phyloP scores from a whole-genome alignment of 64 coral and sea anemone genomes.

The Montipora foliosa region DNA sequence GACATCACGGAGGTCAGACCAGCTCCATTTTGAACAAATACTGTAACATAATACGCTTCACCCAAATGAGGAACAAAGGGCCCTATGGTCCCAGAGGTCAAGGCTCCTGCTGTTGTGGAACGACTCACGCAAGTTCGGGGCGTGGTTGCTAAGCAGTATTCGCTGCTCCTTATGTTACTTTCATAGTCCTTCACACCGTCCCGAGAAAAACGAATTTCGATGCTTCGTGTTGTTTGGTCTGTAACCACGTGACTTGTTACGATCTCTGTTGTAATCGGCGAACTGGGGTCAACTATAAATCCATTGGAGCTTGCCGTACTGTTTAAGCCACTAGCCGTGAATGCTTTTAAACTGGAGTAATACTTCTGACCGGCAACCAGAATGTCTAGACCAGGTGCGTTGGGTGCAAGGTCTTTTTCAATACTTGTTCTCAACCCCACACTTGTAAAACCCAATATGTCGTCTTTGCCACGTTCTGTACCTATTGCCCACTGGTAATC shows the following conservation, averaged over 20 bases:
- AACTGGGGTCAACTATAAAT: slow-evolving; percentile 76
- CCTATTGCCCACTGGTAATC: slow-evolving; percentile 79
- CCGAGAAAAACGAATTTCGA: slow-evolving; percentile 61
- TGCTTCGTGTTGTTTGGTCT: slow-evolving; percentile 20
- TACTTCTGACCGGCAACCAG: slow-evolving; percentile 59
- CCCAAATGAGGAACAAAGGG: slow-evolving; percentile 45
- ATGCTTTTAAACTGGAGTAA: slow-evolving; percentile 70
- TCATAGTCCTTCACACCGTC: slow-evolving; percentile 48
- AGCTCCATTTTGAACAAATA: slow-evolving; percentile 70
- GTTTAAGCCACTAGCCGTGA: slow-evolving; percentile 49
- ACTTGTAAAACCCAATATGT: slow-evolving; percentile 39
- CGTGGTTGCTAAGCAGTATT: slow-evolving; percentile 58
- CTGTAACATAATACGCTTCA: slow-evolving; percentile 16
- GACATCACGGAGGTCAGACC: slow-evolving; percentile 65
- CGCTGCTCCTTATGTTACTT: slow-evolving; percentile 45
- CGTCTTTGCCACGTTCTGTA: slow-evolving; percentile 37
- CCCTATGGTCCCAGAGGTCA: slow-evolving; percentile 41
- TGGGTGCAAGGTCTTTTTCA: neutral
- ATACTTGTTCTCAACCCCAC: slow-evolving; percentile 16
- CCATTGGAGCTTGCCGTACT: slow-evolving; percentile 62
- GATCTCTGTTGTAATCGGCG: slow-evolving; percentile 49
- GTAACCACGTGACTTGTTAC: slow-evolving; percentile 29
- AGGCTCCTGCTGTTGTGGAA: neutral
- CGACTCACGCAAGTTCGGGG: slow-evolving; percentile 28
- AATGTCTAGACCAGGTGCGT: neutral